phyloP scores from a whole-genome alignment of 23 tunicate species.

The Halocynthia aurantium region DNA sequence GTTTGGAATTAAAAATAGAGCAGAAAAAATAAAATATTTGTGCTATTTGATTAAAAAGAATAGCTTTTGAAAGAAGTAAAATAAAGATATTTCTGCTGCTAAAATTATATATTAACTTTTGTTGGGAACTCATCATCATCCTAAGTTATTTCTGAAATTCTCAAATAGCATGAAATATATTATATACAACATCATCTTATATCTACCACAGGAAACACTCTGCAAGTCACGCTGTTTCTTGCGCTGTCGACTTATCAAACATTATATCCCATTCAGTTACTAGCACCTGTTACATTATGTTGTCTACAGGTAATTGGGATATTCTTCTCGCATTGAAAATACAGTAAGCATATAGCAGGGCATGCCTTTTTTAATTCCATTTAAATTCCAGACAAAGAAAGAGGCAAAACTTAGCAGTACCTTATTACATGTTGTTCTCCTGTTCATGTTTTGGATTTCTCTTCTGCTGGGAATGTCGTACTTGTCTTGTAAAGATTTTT shows the following conservation, averaged over 20 bases:
- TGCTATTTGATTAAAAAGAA: not conserved
- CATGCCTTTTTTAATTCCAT: not conserved
- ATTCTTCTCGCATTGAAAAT: too few species aligned
- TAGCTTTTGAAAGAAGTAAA: not conserved
- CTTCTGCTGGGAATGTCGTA: conserved; percentile 16
- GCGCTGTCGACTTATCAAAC: conserved; percentile 77
- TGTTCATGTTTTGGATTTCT: conserved; percentile 9
- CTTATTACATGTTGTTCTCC: not conserved
- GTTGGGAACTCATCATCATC: not conserved
- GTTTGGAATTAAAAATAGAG: not conserved
- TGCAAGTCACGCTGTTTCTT: conserved; percentile 43
- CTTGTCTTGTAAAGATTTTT: not conserved
- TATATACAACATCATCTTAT: not conserved
- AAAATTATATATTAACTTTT: too few species aligned
- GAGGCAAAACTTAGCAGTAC: not conserved
- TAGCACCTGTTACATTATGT: conserved; percentile 26
- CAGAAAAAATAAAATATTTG: not conserved
- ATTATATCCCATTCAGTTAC: conserved; percentile 57
- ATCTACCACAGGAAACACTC: conserved; percentile 19
- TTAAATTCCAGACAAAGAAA: not conserved
- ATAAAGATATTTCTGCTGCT: too few species aligned
- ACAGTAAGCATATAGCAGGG: not conserved
- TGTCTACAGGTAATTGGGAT: not conserved
- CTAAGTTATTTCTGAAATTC: not conserved
- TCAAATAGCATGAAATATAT: not conserved